Conservation (phyloP, 2,797 vertebrate species). For the Xyrichtys novacula region DNA sequence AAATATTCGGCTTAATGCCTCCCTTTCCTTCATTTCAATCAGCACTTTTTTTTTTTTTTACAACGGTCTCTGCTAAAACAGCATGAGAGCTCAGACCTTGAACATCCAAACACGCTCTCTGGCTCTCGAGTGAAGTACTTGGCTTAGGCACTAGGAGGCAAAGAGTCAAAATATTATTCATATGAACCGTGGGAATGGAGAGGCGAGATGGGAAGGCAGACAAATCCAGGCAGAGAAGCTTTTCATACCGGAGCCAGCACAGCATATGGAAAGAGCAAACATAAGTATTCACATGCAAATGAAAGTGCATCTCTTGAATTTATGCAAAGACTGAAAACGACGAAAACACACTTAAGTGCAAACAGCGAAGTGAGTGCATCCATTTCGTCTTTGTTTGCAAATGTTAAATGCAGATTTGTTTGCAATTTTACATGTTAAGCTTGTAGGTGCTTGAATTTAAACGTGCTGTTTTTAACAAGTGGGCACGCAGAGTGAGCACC, state of each 20-base stretch:
- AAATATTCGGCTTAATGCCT: slow-evolving; percentile 13
- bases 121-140: slow-evolving; percentile 42
- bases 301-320: slow-evolving; percentile 57
- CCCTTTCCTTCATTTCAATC: slow-evolving; percentile 26
- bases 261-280: slow-evolving; percentile 35
- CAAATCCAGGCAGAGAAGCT: slow-evolving; percentile 18
- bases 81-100: slow-evolving; percentile 8
- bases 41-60: background rate
- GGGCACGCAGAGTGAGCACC: slow-evolving; percentile 6
- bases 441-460: slow-evolving; percentile 43
- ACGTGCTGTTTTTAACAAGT: slow-evolving; percentile 20
- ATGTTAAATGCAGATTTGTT: slow-evolving; percentile 32
- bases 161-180: slow-evolving; percentile 56
- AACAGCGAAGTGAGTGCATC: slow-evolving; percentile 38
- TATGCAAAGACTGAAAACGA: slow-evolving; percentile 50
- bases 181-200: slow-evolving; percentile 16
- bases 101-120: slow-evolving; percentile 45
- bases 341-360: slow-evolving; percentile 39
- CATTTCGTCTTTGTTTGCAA: slow-evolving; percentile 42
- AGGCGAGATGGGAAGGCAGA: slow-evolving; percentile 23
- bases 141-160: slow-evolving; percentile 54
- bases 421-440: slow-evolving; percentile 25
- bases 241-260: slow-evolving; percentile 14
- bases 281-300: slow-evolving; percentile 73
- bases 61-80: slow-evolving; percentile 12